Evolutionary conservation across 2,888 invertebrate species (phyloP), one percentile per base, ranked within the genome.

Genomic region (Parascotia fuliginaria): DNA sequence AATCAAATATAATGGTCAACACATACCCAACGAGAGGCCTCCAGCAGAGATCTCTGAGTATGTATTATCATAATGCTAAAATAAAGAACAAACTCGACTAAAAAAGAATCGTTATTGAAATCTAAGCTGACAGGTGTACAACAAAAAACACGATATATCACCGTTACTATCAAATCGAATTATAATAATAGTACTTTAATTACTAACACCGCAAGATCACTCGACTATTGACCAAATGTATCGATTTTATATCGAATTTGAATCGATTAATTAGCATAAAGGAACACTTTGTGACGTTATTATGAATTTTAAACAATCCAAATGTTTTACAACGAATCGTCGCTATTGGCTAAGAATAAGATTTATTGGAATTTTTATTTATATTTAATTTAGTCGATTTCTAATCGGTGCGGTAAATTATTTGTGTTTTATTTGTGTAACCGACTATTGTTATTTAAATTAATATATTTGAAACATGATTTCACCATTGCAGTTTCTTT

Each of bases 221-320:
- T 71, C 59, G 65, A 27, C 55, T 45, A 65, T 60, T 62, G 53
- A 55, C 65, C 59, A 59, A 63, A 45, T 13, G 56, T 59, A 65
- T 71, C 73, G 65, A 61, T 66, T 65, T 63, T 46, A 65, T 66
- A 69, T 70, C 66, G 77, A 69, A 75, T 77, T 68, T 65, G 70
- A 77, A 75, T 75, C 69, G 70, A 56, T 60, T 55, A 51, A 66
- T 77, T 75, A 67, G 15, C 73, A 75, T 77, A 68, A 53, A 57
- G 55, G 51, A 51, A 52, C 50, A 55, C 55, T 60, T 62, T 59
- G 60, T 60, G 46, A 49, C 43, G 55, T 68, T 65, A 57, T 65
- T 63, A 68, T 63, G 58, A 63, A 68, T 68, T 68, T 58, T 57
- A 60, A 67, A 68, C 62, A 64, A 67, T 67, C 24, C 52, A 12